Conservation (phyloP, 2,888 invertebrate species). For the Philaethria dido region DNA sequence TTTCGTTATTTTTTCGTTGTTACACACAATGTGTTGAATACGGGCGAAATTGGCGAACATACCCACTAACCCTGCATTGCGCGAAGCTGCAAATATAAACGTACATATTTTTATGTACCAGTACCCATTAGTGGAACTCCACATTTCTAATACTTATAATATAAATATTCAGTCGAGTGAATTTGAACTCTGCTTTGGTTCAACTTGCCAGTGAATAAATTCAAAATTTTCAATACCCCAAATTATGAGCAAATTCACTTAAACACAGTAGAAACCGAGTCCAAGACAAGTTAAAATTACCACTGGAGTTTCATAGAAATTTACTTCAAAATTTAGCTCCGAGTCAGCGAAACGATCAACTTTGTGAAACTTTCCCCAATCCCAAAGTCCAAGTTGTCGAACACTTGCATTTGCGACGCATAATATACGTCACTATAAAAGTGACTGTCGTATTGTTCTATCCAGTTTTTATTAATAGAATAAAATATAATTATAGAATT, state of each 20-base stretch:
- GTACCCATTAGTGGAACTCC: too few relatives aligned
- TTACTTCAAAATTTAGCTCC: constrained; percentile 57
- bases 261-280: neutral
- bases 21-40: too few relatives aligned
- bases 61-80: too few relatives aligned
- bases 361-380: constrained; percentile 52
- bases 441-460: constrained; percentile 60
- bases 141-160: too few relatives aligned
- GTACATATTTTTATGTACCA: too few relatives aligned
- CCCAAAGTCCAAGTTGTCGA: constrained; percentile 55
- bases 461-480: constrained; percentile 67
- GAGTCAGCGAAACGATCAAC: constrained; percentile 59
- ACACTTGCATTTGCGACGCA: constrained; percentile 72
- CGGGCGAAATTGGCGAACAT: too few relatives aligned
- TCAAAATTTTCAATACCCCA: neutral
- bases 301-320: constrained; percentile 51
- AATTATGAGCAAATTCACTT: constrained; percentile 10
- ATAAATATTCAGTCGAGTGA: too few relatives aligned
- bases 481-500: too few relatives aligned
- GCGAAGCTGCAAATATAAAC: too few relatives aligned
- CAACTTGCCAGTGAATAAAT: neutral
- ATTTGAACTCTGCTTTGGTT: too few relatives aligned
- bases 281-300: constrained; percentile 46
- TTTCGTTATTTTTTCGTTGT: too few relatives aligned
- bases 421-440: constrained; percentile 69